Evolutionary conservation across 2,113 vertebrate species (phyloP).

Genomic region (Lamprologus callipterus): DNA sequence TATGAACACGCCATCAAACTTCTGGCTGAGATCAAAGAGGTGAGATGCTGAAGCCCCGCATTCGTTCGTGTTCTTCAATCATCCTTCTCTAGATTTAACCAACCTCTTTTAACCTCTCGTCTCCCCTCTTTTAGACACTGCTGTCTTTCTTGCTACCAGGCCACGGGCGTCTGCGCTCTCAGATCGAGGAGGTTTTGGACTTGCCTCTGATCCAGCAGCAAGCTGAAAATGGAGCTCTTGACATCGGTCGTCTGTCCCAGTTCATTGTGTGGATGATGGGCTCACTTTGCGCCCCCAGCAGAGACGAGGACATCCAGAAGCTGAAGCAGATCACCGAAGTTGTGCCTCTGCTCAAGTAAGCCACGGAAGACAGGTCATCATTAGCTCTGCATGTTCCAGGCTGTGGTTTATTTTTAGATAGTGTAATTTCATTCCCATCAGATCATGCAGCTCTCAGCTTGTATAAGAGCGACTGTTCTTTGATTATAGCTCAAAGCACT

Average conservation of each 20-base stretch:
- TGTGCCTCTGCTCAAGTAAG: constrained; percentile 88
- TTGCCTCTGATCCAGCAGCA: constrained; percentile 91
- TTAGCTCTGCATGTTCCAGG: background rate
- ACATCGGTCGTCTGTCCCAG: constrained; percentile 83
- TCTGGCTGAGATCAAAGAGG: constrained; percentile 71
- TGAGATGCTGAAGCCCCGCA: constrained; percentile 31
- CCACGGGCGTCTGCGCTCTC: constrained; percentile 80
- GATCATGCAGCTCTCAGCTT: background rate
- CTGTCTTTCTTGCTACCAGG: constrained; percentile 86
- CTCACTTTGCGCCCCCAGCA: constrained; percentile 86
- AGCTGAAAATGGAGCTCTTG: constrained; percentile 87
- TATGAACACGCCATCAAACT: constrained; percentile 64
- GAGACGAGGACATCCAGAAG: constrained; percentile 85
- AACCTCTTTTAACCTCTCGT: background rate
- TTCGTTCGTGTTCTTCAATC: background rate
- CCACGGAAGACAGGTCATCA: background rate
- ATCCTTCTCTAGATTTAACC: background rate
- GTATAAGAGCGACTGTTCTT: background rate
- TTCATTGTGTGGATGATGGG: constrained; percentile 94
- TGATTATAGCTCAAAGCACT: accelerated
- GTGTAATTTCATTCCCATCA: background rate
- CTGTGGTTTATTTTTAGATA: background rate
- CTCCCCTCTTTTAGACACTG: constrained; percentile 73
- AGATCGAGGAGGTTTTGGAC: constrained; percentile 89
- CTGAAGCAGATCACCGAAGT: constrained; percentile 83